These are phyloP conservation scores for Ypsolopha scabrella DNA, from an alignment of 2,888 invertebrate genomes.

Conservation along the genomic window DNA sequence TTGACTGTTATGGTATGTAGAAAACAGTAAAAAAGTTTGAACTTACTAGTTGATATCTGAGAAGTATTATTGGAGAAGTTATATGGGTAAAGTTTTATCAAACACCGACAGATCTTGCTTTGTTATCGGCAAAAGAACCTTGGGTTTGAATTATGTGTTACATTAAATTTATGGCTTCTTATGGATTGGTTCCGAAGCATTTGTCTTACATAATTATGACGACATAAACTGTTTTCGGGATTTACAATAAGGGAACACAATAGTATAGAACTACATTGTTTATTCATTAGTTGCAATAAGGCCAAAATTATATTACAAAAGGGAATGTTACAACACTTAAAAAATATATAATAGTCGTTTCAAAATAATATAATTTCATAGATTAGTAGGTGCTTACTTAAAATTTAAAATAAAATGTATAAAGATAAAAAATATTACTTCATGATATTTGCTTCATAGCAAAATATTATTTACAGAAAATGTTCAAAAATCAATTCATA, in stretches of 20 bases:
- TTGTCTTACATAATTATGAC: too few species aligned
- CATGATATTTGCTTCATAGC: conserved; percentile 36
- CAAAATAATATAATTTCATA: conserved; percentile 47
- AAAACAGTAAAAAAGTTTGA: too few species aligned
- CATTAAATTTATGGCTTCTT: too few species aligned
- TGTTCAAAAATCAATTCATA: conserved; percentile 6
- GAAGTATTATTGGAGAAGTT: too few species aligned
- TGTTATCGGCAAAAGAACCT: conserved; percentile 8
- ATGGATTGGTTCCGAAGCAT: too few species aligned
- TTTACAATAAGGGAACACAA: conserved; percentile 11
- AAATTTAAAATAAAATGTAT: conserved; percentile 4
- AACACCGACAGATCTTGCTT: conserved; percentile 9
- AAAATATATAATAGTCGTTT: conserved; percentile 35
- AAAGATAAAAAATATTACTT: conserved; percentile 32
- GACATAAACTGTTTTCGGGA: too few species aligned
- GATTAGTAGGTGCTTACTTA: conserved; percentile 18
- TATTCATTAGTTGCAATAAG: conserved; percentile 37
- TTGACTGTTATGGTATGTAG: too few species aligned
- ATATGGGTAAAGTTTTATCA: too few species aligned
- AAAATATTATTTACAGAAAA: conserved; percentile 14
- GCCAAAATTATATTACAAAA: conserved; percentile 49
- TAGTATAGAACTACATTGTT: conserved; percentile 45
- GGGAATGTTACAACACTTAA: conserved; percentile 58
- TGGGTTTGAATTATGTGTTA: too few species aligned
- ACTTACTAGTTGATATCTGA: too few species aligned